Evolutionary conservation across 2,113 vertebrate species (phyloP).

Genomic region (Brachirus orientalis): DNA sequence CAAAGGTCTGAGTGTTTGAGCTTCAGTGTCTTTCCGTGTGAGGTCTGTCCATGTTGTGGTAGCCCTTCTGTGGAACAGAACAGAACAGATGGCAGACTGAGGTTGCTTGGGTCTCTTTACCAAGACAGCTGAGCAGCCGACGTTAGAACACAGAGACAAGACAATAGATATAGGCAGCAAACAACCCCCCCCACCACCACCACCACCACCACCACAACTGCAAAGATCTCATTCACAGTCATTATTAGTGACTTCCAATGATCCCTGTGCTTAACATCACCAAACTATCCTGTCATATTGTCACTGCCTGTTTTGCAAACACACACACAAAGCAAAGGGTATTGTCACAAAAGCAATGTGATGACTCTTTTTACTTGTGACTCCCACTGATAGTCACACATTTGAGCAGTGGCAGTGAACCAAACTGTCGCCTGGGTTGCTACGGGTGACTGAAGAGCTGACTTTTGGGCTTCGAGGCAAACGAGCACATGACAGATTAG

Average conservation of each 20-base stretch:
- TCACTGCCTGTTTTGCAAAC: constrained; percentile 73
- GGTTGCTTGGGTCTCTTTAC: constrained; percentile 88
- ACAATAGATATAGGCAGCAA: constrained; percentile 82
- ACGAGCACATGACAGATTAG: constrained; percentile 90
- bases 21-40: constrained; percentile 4
- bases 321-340: constrained; percentile 74
- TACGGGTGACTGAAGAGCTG: constrained; percentile 84
- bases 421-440: constrained; percentile 81
- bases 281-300: constrained; percentile 62
- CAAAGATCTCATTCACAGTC: constrained; percentile 73
- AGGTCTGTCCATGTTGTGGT: constrained; percentile 23
- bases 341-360: constrained; percentile 67
- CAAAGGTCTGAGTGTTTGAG: not conserved
- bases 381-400: constrained; percentile 61
- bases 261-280: constrained; percentile 50
- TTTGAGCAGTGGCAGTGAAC: constrained; percentile 80
- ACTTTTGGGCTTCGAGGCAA: constrained; percentile 85
- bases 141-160: constrained; percentile 80
- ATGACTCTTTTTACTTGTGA: constrained; percentile 58
- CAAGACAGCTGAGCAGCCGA: constrained; percentile 83
- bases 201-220: not conserved
- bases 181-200: constrained; percentile 22
- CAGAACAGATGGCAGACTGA: constrained; percentile 91
- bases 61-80: constrained; percentile 80
- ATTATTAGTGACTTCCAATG: constrained; percentile 80